phyloP scores from a whole-genome alignment of 2,113 vertebrate genomes.

The Bagarius yarrelli region DNA sequence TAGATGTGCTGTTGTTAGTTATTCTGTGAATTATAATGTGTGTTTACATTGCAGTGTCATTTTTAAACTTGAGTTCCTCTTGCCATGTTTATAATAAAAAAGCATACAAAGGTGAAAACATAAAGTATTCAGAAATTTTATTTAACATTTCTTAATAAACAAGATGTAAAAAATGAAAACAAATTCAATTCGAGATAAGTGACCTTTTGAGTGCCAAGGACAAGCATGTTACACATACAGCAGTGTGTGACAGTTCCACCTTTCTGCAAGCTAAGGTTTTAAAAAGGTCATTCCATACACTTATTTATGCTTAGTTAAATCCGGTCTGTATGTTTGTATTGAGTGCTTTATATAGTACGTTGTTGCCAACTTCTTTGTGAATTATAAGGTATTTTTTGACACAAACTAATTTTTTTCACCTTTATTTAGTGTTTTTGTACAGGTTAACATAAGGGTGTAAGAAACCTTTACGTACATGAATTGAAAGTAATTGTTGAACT shows the following conservation, averaged over 20 bases:
- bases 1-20: too few species aligned
- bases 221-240: neutral
- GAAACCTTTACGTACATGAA: too few species aligned
- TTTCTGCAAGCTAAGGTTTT: constrained; percentile 9
- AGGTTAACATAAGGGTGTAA: too few species aligned
- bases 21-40: neutral
- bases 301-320: too few species aligned
- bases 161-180: constrained; percentile 24
- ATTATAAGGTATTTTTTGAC: too few species aligned
- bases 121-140: constrained; percentile 20
- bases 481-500: too few species aligned
- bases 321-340: too few species aligned
- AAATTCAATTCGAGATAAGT: neutral
- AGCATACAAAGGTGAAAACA: neutral
- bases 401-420: too few species aligned
- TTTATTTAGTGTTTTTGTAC: too few species aligned
- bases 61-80: constrained; percentile 17
- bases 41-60: neutral
- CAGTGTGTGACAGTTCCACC: neutral
- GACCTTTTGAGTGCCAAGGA: constrained; percentile 6
- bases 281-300: too few species aligned
- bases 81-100: neutral
- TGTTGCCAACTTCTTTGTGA: too few species aligned
- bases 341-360: too few species aligned
- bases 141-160: constrained; percentile 31